Evolutionary conservation across 1,140 invertebrate species (phyloP).

Genomic region (Zaprionus davidi): DNA sequence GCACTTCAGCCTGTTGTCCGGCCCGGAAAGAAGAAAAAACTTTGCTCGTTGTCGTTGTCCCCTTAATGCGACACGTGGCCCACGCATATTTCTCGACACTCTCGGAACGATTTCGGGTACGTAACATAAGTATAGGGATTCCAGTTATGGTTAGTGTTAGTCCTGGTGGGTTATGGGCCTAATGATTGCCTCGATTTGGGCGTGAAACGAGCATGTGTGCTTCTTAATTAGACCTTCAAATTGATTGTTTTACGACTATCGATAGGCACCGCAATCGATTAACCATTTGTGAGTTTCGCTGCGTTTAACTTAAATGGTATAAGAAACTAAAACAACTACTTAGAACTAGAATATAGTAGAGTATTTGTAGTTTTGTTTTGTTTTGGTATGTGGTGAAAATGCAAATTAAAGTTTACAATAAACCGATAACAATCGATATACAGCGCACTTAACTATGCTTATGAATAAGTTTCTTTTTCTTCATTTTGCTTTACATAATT

Average conservation of each 20-base stretch:
- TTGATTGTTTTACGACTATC: conserved; percentile 35
- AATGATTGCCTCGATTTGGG: conserved; percentile 64
- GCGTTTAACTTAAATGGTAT: conserved; percentile 30
- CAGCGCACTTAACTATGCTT: conserved; percentile 47
- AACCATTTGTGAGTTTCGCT: conserved; percentile 63
- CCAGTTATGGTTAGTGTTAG: conserved; percentile 22
- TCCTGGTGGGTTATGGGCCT: conserved; percentile 49
- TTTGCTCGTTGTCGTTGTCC: conserved; percentile 21
- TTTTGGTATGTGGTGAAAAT: conserved; percentile 32
- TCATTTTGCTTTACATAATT: conserved; percentile 21
- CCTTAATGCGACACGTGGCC: conserved; percentile 75
- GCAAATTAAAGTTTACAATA: conserved; percentile 52
- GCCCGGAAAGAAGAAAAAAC: conserved; percentile 10
- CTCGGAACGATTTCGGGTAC: conserved; percentile 30
- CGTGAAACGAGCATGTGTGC: conserved; percentile 20
- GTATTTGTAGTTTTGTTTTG: not conserved
- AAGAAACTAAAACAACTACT: conserved; percentile 44
- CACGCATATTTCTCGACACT: conserved; percentile 68
- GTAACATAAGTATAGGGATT: conserved; percentile 12
- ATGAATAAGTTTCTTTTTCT: conserved; percentile 14
- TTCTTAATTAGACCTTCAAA: conserved; percentile 40
- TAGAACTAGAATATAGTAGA: conserved; percentile 24
- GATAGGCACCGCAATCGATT: conserved; percentile 25
- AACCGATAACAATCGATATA: conserved; percentile 59
- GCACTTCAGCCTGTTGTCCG: conserved; percentile 59